phyloP scores from a whole-genome alignment of 2,797 vertebrate genomes.

The Serranus cabrilla region DNA sequence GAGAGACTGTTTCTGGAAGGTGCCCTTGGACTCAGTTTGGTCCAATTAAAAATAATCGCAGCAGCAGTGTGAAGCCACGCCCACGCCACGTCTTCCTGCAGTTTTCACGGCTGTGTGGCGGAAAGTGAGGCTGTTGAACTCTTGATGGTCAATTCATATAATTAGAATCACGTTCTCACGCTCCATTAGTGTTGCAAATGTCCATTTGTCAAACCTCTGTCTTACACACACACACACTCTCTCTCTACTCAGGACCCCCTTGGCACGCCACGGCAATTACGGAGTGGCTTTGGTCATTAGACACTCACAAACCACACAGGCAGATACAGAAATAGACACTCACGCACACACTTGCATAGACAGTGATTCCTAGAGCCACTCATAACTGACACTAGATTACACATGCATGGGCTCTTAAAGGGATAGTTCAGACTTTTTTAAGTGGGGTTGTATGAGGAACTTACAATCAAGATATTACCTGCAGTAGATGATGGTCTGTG shows the following conservation, averaged over 20 bases:
- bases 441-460: no score
- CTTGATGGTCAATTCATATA: slow-evolving; percentile 53
- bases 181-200: slow-evolving; percentile 66
- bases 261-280: slow-evolving; percentile 46
- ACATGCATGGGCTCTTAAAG: background rate
- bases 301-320: slow-evolving; percentile 36
- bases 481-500: no score
- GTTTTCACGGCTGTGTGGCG: slow-evolving; percentile 41
- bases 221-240: slow-evolving; percentile 33
- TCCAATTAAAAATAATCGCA: slow-evolving; percentile 37
- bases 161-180: slow-evolving; percentile 56
- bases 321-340: slow-evolving; percentile 37
- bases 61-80: background rate
- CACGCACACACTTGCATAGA: background rate
- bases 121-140: slow-evolving; percentile 44
- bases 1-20: slow-evolving; percentile 33
- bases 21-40: slow-evolving; percentile 55
- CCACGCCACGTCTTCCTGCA: background rate
- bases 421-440: background rate
- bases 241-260: slow-evolving; percentile 9
- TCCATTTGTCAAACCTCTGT: slow-evolving; percentile 66
- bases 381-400: background rate
- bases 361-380: background rate
- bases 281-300: slow-evolving; percentile 55
- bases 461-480: no score